Percentiles rank a stretch among this genome's conserved stretches.
Evolutionary conservation across 1,140 invertebrate species (phyloP).

Genomic region (Solenopsis invicta): DNA sequence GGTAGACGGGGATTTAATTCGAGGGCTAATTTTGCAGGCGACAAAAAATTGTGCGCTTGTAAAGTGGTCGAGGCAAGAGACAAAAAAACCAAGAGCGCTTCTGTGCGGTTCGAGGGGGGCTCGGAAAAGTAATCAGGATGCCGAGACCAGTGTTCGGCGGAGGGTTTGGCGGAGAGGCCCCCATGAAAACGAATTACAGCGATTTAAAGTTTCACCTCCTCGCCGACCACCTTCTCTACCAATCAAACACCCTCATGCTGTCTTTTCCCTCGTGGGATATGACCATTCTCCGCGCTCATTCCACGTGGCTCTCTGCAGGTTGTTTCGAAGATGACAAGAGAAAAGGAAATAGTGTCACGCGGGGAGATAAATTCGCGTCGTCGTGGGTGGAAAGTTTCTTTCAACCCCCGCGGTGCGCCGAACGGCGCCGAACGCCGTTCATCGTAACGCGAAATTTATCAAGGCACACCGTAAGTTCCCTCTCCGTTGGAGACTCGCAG

Average conservation of each 20-base stretch:
- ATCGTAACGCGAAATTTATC: slow-evolving; percentile 20
- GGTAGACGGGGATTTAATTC: slow-evolving; percentile 78
- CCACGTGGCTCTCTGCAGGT: slow-evolving; percentile 29
- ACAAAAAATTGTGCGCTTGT: slow-evolving; percentile 70
- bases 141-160: slow-evolving; percentile 8
- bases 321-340: slow-evolving; percentile 59
- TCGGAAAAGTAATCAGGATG: slow-evolving; percentile 66
- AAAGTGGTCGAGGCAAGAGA: not conserved
- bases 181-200: slow-evolving; percentile 77
- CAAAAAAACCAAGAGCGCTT: slow-evolving; percentile 13
- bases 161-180: slow-evolving; percentile 41
- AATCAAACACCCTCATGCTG: slow-evolving; percentile 40
- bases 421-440: not conserved
- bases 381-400: slow-evolving; percentile 23
- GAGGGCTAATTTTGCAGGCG: slow-evolving; percentile 81
- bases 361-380: slow-evolving; percentile 49
- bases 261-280: slow-evolving; percentile 46
- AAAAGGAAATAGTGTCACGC: slow-evolving; percentile 46
- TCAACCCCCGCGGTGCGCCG: slow-evolving; percentile 24
- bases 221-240: slow-evolving; percentile 16
- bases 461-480: slow-evolving; percentile 3
- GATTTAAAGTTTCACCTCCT: slow-evolving; percentile 74
- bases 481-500: not conserved
- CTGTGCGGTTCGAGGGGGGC: slow-evolving; percentile 12
- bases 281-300: slow-evolving; percentile 42